A percentile compares a stretch with the other conserved stretches of the same genome.
phyloP scores from a whole-genome alignment of 2,113 vertebrate genomes.

The Acrocephalus kingi region DNA sequence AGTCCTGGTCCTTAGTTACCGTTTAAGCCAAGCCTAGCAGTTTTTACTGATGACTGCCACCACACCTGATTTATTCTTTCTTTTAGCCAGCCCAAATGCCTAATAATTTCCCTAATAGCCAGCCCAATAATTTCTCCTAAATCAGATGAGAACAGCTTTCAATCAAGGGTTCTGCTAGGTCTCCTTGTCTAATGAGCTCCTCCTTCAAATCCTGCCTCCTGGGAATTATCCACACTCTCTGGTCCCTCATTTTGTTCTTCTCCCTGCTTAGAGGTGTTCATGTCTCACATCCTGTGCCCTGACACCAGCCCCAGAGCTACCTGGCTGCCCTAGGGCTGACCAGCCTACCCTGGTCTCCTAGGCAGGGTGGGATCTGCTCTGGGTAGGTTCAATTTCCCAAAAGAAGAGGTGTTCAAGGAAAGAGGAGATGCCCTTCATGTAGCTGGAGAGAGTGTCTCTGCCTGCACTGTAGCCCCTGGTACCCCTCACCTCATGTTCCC shows the following conservation, averaged over 20 bases:
- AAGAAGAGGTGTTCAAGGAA: neutral
- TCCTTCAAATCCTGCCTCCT: neutral
- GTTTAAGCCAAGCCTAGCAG: neutral
- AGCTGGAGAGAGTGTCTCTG: neutral
- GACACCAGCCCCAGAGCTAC: neutral
- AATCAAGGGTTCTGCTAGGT: neutral
- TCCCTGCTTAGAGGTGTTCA: neutral
- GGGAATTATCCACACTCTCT: fast-evolving
- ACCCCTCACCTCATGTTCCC: neutral
- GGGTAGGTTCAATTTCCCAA: neutral
- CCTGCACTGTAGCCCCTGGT: neutral
- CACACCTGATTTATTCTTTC: neutral
- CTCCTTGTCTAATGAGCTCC: neutral
- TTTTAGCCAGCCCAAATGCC: neutral
- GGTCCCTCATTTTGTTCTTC: neutral
- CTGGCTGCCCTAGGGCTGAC: neutral
- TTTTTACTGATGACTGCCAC: neutral
- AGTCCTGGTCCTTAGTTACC: neutral
- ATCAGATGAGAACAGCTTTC: neutral
- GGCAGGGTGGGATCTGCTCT: neutral
- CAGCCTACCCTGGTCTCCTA: neutral
- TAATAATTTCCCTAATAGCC: neutral
- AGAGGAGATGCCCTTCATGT: neutral
- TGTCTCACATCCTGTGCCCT: neutral
- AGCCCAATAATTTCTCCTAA: neutral